These are phyloP conservation scores for Indicator maculatus DNA, from an alignment of 2,113 vertebrate species.

Conservation along the genomic window DNA sequence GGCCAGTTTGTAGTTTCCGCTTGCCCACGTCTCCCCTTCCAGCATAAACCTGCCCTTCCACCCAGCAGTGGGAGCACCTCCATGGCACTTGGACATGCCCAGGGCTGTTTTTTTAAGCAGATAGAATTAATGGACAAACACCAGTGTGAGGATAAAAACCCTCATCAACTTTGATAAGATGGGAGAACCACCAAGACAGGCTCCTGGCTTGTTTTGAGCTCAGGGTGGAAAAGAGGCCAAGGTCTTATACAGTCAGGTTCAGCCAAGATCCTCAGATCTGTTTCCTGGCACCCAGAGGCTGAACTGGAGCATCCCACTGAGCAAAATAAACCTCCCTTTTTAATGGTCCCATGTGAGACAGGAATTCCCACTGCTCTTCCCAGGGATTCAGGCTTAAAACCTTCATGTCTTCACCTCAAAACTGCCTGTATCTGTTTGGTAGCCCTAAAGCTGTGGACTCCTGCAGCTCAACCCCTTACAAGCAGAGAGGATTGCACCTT, in stretches of 20 bases:
- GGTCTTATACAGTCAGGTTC: neutral
- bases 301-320: neutral
- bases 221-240: rapidly evolving
- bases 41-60: neutral
- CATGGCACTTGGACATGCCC: neutral
- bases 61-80: rapidly evolving
- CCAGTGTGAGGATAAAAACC: neutral
- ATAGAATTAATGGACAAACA: neutral
- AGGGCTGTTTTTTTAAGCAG: neutral
- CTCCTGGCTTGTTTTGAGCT: neutral
- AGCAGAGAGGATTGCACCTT: neutral
- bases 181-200: neutral
- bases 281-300: neutral
- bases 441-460: neutral
- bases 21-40: too few species aligned
- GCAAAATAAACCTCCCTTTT: neutral
- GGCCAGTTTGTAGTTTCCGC: neutral
- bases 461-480: rapidly evolving
- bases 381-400: neutral
- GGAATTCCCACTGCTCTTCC: neutral
- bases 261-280: neutral
- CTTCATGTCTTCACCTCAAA: neutral
- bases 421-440: rapidly evolving
- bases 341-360: neutral
- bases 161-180: neutral